phyloP scores from a whole-genome alignment of 2,888 invertebrate genomes.

The Scelioninae gen. 2 region DNA sequence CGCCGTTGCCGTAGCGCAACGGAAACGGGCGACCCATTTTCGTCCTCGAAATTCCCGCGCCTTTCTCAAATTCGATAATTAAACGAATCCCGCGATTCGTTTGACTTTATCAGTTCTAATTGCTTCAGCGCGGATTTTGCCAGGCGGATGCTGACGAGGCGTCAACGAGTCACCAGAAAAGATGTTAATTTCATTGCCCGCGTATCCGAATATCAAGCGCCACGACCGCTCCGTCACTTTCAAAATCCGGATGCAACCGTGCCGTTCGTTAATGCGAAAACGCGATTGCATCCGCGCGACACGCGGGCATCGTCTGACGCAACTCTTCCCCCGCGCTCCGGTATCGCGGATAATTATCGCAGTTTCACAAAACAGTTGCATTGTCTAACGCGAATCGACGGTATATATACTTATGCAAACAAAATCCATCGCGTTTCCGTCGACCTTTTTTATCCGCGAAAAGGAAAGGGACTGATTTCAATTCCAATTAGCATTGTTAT shows the following conservation, averaged over 20 bases:
- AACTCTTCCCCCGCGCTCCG: conserved; percentile 56
- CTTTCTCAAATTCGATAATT: conserved; percentile 11
- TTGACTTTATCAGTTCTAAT: no score
- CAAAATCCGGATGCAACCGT: conserved; percentile 61
- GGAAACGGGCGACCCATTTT: conserved; percentile 8
- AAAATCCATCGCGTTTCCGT: conserved; percentile 31
- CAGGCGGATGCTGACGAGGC: conserved; percentile 35
- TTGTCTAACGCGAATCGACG: conserved; percentile 56
- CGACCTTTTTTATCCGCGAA: conserved; percentile 8
- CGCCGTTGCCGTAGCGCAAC: not conserved
- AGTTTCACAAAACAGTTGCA: conserved; percentile 55
- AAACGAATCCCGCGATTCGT: conserved; percentile 1
- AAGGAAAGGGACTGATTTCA: conserved; percentile 48
- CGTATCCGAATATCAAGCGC: conserved; percentile 24
- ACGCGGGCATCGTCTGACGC: conserved; percentile 54
- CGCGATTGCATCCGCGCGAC: conserved; percentile 60
- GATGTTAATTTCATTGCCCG: conserved; percentile 43
- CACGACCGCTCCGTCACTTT: conserved; percentile 19
- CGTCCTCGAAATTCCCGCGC: not conserved
- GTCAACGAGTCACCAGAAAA: conserved; percentile 41
- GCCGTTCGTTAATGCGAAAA: conserved; percentile 63
- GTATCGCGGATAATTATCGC: conserved; percentile 59
- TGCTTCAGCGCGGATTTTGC: conserved; percentile 21
- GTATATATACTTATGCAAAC: conserved; percentile 60
- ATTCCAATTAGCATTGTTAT: conserved; percentile 55